These are phyloP conservation scores for Drosophila lini DNA, from an alignment of 1,140 invertebrate species.

Conservation along the genomic window DNA sequence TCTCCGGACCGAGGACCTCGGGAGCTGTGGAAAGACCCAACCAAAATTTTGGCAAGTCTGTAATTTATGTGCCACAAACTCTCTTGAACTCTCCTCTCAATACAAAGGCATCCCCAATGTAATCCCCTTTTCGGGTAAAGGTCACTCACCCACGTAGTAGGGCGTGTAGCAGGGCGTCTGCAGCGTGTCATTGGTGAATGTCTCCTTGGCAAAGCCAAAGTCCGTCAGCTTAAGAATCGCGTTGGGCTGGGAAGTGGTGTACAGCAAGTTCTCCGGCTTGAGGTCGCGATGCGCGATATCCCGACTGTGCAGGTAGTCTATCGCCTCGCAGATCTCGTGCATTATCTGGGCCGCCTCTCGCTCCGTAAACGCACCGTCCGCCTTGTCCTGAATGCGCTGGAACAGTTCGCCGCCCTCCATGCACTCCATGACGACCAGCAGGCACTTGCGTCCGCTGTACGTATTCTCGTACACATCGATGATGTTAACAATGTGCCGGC, in stretches of 20 bases:
- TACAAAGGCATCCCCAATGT: too few relatives aligned
- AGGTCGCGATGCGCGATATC: conserved; percentile 99
- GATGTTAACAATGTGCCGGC: conserved; percentile 96
- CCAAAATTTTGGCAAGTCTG: background rate
- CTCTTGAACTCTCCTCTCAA: too few relatives aligned
- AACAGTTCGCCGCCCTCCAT: conserved; percentile 99
- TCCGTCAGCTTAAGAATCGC: conserved; percentile 98
- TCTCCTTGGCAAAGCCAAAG: conserved; percentile 99
- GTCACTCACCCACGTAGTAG: conserved; percentile 93
- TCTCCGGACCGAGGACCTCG: conserved; percentile 97
- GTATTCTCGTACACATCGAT: conserved; percentile 98
- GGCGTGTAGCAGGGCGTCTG: conserved; percentile 99
- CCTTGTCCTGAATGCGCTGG: conserved; percentile 97
- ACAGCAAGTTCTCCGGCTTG: conserved; percentile 96
- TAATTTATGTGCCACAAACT: too few relatives aligned
- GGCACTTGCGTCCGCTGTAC: conserved; percentile 94
- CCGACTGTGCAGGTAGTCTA: conserved; percentile 96
- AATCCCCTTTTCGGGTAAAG: background rate
- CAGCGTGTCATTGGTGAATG: conserved; percentile 92
- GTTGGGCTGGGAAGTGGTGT: conserved; percentile 88
- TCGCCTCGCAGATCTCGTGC: conserved; percentile 98
- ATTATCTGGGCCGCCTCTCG: conserved; percentile 92
- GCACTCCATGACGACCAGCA: conserved; percentile 99
- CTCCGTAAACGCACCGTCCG: conserved; percentile 97
- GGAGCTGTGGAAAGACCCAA: conserved; percentile 86